Evolutionary conservation across 2,113 vertebrate genomes (phyloP), one percentile per base, ranked within the genome.

Genomic region (Zosterops hypoxanthus): DNA sequence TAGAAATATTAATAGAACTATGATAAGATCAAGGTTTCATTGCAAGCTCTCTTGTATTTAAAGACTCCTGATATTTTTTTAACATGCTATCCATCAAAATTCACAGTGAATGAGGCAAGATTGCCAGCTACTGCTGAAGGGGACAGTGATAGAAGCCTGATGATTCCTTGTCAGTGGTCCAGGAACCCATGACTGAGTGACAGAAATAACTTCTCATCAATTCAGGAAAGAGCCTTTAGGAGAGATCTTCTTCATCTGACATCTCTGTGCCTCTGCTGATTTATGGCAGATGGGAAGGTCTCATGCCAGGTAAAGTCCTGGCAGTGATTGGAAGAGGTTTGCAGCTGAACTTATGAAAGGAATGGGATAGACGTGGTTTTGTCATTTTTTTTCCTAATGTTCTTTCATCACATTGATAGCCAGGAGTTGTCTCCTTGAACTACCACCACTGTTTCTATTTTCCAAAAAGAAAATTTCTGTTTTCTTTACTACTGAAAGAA

Each of bases 331-430:
- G 50, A 86, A 63, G 34, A 46, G 3, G 14, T 75, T 85, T 88
- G 61, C 53, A 68, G 60, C 14, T 92, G 66, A 56, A 66, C 5
- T 89, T n/a, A 49, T 1, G 3, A n/a, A 69, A 81, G 22, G 11
- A 59, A 36, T 8, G 11, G 60, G 4, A 18, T 39, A n/a, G 33
- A 36, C 4, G 4, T n/a, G 41, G 19, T 24, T 87, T 50, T 66
- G 49, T 23, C 8, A 0, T 15, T 75, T 86, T 63, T 46, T 65
- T 15, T 3, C 8, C 69, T 63, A 23, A 70, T 0, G 0, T 70
- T 72, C 46, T 90, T 93, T 64, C 21, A 59, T 34, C 4, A 21
- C 1, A 4, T 12, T 66, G 34, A 14, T 19, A 29, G 26, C 21
- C 52, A 42, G 33, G 39, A 82, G 26, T 63, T 76, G 29, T 56